Evolutionary conservation across 2,888 invertebrate species (phyloP), one percentile per base, ranked within the genome.

Genomic region (Polyommatus icarus): DNA sequence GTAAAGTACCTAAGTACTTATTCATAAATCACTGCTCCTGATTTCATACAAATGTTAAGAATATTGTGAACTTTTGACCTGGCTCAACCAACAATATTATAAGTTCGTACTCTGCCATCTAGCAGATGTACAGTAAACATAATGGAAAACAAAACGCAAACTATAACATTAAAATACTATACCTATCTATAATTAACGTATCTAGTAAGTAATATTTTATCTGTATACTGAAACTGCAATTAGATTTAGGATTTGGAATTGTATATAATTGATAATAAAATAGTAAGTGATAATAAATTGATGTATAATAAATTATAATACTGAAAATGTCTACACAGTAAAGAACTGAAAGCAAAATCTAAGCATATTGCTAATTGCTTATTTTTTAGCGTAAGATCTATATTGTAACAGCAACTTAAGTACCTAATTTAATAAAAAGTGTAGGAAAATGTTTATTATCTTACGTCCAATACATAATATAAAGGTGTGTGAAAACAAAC

Each of bases 181-280:
- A 46, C 12, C 46, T 46, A 46, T n/a, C n/a, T n/a, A n/a, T n/a
- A n/a, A n/a, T 46, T 20, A 24, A 24, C 3, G 61, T 24, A 20
- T 2, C 20, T 36, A 46, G 8, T 59, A 59, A 46, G 8, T 59
- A 59, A 20, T 59, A 59, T 67, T 20, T 24, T 10, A 24, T 61
- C 4, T 24, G 24, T 61, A 15, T 15, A 32, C 15, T 67, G 1
- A 32, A 67, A 67, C 12, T 29, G 3, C 67, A 29, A 29, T 67
- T 29, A 67, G 29, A 67, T 18, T 67, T 32, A 67, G 18, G 29
- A 67, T 32, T 29, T 15, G 32, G 29, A 67, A 5, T 67, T 67
- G 67, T 67, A 67, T 67, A 67, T 67, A 67, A 32, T 29, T 67
- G 67, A 67, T 67, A 67, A 5, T 32, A 67, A 12, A 67, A 67